These are phyloP conservation scores for Pristionchus arcanus DNA, from an alignment of 2,888 invertebrate species.

Conservation along the genomic window DNA sequence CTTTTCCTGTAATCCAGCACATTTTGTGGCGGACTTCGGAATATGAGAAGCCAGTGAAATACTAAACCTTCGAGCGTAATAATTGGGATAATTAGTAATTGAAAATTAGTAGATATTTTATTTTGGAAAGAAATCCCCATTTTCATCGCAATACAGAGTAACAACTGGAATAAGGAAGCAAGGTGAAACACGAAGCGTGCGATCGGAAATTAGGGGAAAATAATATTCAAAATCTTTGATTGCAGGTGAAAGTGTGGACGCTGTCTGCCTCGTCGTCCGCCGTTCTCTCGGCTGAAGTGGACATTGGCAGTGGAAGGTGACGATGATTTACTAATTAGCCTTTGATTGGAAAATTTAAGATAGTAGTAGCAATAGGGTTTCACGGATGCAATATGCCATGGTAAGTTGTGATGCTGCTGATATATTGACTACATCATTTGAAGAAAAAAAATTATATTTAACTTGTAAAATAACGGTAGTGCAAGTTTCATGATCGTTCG, in stretches of 20 bases:
- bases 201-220: neutral
- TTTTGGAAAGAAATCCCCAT: too few relatives aligned
- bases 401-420: neutral
- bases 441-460: neutral
- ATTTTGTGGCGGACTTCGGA: too few relatives aligned
- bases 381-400: neutral
- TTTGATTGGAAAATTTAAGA: neutral
- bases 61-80: too few relatives aligned
- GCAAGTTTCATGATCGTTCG: neutral
- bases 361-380: neutral
- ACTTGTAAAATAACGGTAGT: neutral
- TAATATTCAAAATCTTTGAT: neutral
- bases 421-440: neutral
- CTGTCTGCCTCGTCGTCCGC: slow-evolving; percentile 94
- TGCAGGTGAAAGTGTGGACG: slow-evolving; percentile 78
- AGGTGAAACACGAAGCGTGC: neutral
- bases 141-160: too few relatives aligned
- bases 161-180: too few relatives aligned
- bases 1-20: too few relatives aligned
- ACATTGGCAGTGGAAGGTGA: slow-evolving; percentile 41
- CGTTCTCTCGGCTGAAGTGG: slow-evolving; percentile 81
- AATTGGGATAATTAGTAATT: too few relatives aligned
- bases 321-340: neutral
- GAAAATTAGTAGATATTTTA: too few relatives aligned
- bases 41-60: too few relatives aligned